Evolutionary conservation across 2,113 vertebrate species (phyloP).

Genomic region (Ginglymostoma cirratum): DNA sequence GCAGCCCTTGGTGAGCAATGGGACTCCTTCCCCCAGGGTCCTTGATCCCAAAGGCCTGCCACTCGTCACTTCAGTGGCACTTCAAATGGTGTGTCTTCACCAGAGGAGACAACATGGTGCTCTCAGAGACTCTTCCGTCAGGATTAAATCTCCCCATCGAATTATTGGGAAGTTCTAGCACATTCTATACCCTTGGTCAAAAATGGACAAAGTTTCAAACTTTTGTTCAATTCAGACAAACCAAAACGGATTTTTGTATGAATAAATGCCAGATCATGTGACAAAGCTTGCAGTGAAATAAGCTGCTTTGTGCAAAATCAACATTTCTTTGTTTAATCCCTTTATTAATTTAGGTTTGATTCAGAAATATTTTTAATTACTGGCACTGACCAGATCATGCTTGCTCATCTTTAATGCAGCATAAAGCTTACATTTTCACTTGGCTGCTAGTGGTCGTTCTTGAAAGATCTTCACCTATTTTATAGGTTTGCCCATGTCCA

Average conservation of each 20-base stretch:
- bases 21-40: too few species aligned
- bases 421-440: not conserved
- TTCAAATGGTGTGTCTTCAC: too few species aligned
- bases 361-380: not conserved
- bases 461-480: not conserved
- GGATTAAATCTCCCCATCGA: not conserved
- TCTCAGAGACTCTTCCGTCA: too few species aligned
- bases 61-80: too few species aligned
- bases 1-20: too few species aligned
- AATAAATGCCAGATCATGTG: not conserved
- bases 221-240: not conserved
- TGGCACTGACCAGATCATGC: not conserved
- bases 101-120: too few species aligned
- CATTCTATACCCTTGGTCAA: not conserved
- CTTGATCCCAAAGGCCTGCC: too few species aligned
- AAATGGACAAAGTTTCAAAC: not conserved
- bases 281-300: not conserved
- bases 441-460: not conserved
- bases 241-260: not conserved
- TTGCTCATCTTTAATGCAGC: not conserved
- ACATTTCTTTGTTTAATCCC: not conserved
- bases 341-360: not conserved
- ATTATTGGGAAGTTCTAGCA: not conserved
- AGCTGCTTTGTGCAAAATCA: not conserved
- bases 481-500: not conserved